Base-by-base conservation (phyloP, 2,888 invertebrate species). In the Macropis europaea region DNA sequence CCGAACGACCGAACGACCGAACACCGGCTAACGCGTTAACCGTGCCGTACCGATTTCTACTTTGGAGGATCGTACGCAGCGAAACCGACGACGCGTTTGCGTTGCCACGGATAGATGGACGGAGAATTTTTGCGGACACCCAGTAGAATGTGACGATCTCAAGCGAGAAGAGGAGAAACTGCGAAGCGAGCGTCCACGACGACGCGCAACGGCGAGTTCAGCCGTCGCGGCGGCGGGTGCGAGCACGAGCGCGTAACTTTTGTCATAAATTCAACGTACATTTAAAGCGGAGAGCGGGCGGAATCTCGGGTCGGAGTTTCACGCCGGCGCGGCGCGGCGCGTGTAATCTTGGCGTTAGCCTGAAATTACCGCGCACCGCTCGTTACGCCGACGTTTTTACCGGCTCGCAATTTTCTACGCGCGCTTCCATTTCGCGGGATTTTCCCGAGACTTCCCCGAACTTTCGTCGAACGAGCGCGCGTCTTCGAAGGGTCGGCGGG, bases 311-410 rank as follows among this genome's bases (percentile, higher is more conserved):
- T 11, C 24, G 9, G 59, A 69, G 63, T 69, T 75, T 68, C 63
- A 43, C 63, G 19, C 36, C 59, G 54, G 9, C 13, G n/a, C n/a
- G n/a, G n/a, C n/a, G n/a, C n/a, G 6, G 26, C 45, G 42, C 52
- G 22, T 43, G 60, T 56, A 72, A 72, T 71, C 64, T 73, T 45
- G 54, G 56, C 62, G 73, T 57, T 53, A 22, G 30, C 48, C 48
- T 34, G 45, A 34, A 73, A 71, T 73, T 70, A 62, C 47, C 40
- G 13, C 69, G 54, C 69, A 47, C 9, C 43, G 36, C 42, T 40
- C 28, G 68, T 67, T 69, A 53, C 52, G 36, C 7, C 32, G 57
- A 56, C 45, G 70, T 57, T 70, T 57, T 59, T 70, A 40, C 36
- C 11, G 42, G 15, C 57, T 24, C 15, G 59, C 40, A 61, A 68